phyloP scores from a whole-genome alignment of 92 coral and sea anemone genomes.

The Pocillopora grandis region DNA sequence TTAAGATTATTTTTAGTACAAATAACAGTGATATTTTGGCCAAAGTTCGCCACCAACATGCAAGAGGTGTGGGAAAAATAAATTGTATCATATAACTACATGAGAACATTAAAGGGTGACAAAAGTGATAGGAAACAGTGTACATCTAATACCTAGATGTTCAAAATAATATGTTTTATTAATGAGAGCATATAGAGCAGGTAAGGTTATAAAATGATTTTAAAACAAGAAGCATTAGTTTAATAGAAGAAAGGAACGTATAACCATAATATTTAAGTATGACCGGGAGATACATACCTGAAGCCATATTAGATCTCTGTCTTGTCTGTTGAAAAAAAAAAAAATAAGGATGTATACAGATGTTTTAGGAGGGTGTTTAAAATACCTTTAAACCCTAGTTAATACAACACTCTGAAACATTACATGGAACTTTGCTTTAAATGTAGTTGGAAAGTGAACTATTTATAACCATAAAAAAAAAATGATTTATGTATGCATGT shows the following conservation, averaged over 20 bases:
- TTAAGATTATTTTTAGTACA: too few relatives aligned
- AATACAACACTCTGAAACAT: conserved; percentile 50
- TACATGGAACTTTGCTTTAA: conserved; percentile 46
- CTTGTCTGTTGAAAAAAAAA: conserved; percentile 42
- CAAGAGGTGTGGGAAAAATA: conserved; percentile 50
- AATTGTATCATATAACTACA: conserved; percentile 52
- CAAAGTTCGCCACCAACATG: conserved; percentile 49
- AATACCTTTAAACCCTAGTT: conserved; percentile 44
- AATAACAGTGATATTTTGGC: conserved; percentile 40
- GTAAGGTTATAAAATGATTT: conserved; percentile 43
- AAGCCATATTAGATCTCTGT: conserved; percentile 48
- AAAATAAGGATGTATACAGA: conserved; percentile 35
- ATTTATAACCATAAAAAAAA: conserved; percentile 36
- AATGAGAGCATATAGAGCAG: conserved; percentile 41
- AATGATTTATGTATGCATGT: conserved; percentile 45
- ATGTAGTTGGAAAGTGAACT: conserved; percentile 53
- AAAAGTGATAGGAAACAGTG: conserved; percentile 39
- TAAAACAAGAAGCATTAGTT: conserved; percentile 44
- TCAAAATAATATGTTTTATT: conserved; percentile 40
- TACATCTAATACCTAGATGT: conserved; percentile 40
- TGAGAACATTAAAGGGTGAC: conserved; percentile 48
- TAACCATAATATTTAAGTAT: conserved; percentile 39
- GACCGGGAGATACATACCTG: conserved; percentile 52
- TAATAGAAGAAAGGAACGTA: conserved; percentile 42
- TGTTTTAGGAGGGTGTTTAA: conserved; percentile 42